phyloP scores from a whole-genome alignment of 2,113 vertebrate species.

The Plectropomus leopardus region DNA sequence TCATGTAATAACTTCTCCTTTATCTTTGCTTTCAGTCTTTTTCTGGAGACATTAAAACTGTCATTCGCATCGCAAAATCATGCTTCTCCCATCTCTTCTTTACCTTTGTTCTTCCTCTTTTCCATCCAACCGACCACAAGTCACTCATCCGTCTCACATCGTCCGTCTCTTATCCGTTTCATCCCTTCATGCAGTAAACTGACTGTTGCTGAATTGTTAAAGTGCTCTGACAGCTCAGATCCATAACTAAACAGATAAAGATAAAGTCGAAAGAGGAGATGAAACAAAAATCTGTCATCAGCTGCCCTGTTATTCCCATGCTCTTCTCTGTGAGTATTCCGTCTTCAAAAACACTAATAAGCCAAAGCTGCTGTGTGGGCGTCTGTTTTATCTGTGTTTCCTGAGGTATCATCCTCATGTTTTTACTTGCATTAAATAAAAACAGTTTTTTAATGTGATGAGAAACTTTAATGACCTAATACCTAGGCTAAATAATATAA shows the following conservation, averaged over 20 bases:
- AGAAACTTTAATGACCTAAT: neutral
- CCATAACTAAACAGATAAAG: slow-evolving; percentile 3
- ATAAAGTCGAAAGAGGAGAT: neutral
- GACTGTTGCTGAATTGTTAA: neutral
- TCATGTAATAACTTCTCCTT: neutral
- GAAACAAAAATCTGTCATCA: slow-evolving; percentile 15
- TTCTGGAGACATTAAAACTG: neutral
- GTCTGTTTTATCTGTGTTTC: neutral
- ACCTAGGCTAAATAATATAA: too few species aligned
- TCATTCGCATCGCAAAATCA: neutral
- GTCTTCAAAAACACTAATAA: slow-evolving; percentile 4
- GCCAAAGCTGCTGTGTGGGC: slow-evolving; percentile 8
- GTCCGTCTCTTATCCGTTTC: neutral
- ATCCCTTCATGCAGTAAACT: neutral
- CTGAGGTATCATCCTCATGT: neutral
- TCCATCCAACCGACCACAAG: neutral
- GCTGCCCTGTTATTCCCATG: neutral
- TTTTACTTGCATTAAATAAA: neutral
- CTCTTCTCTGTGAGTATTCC: neutral
- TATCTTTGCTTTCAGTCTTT: neutral
- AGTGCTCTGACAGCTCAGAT: neutral
- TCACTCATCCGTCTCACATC: neutral
- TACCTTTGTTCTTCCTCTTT: slow-evolving; percentile 1
- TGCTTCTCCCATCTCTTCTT: neutral
- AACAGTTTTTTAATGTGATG: neutral